phyloP scores from a whole-genome alignment of 1,140 invertebrate species.

The Thaumatotibia leucotreta region DNA sequence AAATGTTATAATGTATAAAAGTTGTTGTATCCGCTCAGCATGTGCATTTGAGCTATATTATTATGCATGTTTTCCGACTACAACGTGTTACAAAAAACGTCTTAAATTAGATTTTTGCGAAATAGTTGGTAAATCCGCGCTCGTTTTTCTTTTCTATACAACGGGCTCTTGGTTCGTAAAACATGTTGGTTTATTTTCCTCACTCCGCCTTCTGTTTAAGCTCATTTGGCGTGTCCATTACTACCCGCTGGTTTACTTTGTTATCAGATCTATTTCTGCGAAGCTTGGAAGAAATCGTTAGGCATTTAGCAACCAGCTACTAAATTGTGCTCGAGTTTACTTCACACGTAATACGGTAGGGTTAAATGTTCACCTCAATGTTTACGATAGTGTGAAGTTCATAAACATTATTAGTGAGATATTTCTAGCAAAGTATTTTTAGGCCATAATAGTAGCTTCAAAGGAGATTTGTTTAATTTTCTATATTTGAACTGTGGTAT shows the following conservation, averaged over 20 bases:
- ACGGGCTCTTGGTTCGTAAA: conserved; percentile 17
- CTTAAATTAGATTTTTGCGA: not conserved
- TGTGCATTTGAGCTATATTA: too few species aligned
- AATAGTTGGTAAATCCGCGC: not conserved
- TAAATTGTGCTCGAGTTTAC: conserved; percentile 1
- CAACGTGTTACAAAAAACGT: not conserved
- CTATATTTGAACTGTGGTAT: not conserved
- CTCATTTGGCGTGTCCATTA: conserved; percentile 66
- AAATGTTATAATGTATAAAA: too few species aligned
- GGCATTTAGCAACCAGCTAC: not conserved
- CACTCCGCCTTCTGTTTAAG: conserved; percentile 56
- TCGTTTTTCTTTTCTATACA: not conserved
- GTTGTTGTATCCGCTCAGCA: too few species aligned
- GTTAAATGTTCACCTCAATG: conserved; percentile 5
- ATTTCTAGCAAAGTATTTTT: not conserved
- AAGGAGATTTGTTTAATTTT: not conserved
- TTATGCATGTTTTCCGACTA: too few species aligned
- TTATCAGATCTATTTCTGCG: conserved; percentile 42
- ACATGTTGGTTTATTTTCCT: conserved; percentile 52
- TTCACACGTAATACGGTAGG: not conserved
- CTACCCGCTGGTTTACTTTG: conserved; percentile 58
- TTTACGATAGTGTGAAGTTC: not conserved
- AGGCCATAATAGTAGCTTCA: not conserved
- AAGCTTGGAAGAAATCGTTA: conserved; percentile 1
- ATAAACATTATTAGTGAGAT: not conserved